A percentile compares a stretch with the other conserved stretches of the same genome.
Conservation (phyloP, 2,113 vertebrate genomes). For the Meles meles region DNA sequence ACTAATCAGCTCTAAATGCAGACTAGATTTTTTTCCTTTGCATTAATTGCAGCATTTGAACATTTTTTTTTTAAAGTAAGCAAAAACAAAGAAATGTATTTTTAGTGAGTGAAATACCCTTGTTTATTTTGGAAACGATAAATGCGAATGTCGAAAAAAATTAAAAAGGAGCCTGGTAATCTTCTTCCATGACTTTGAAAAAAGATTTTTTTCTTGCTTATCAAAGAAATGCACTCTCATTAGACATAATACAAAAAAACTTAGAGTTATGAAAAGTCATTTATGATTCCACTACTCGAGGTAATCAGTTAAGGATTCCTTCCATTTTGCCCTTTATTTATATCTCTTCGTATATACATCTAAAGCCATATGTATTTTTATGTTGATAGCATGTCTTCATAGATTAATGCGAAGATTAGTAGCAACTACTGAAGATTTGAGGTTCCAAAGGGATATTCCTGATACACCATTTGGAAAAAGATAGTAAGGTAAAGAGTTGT, state of each 20-base stretch:
- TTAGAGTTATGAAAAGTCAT: neutral
- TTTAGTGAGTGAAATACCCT: slow-evolving; percentile 16
- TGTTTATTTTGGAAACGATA: slow-evolving; percentile 34
- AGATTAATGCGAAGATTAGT: neutral
- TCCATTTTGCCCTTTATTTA: neutral
- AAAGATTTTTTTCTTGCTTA: neutral
- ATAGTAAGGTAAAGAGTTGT: neutral
- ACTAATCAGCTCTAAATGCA: neutral
- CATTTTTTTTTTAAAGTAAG: neutral
- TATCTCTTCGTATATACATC: neutral
- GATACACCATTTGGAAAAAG: neutral
- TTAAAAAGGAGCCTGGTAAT: neutral
- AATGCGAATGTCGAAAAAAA: neutral
- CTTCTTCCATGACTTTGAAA: neutral
- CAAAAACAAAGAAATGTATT: neutral
- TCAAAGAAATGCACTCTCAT: neutral
- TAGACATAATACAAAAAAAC: neutral
- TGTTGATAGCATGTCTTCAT: neutral
- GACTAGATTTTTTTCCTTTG: neutral
- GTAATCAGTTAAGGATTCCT: neutral
- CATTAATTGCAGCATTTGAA: neutral
- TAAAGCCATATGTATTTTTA: neutral
- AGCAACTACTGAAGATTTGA: neutral
- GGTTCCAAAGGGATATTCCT: neutral
- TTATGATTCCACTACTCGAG: neutral